phyloP scores from a whole-genome alignment of 1,140 invertebrate genomes.

The Caerostris darwini region DNA sequence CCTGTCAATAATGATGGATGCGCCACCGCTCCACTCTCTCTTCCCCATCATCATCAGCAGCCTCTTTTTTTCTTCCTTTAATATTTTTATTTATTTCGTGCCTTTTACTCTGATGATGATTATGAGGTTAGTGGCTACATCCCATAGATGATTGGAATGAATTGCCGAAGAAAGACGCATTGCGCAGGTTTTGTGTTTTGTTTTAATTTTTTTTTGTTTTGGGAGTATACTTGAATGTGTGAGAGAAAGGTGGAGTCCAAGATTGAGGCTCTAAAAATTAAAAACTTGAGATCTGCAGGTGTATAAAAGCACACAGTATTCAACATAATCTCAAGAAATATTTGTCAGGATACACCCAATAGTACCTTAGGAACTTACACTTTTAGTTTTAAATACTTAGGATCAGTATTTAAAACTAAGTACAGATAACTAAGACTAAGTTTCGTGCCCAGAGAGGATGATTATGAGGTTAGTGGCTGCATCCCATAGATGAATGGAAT shows the following conservation, averaged over 20 bases:
- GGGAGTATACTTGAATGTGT: neutral
- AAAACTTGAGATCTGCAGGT: too few species aligned
- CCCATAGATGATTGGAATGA: neutral
- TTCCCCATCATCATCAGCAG: neutral
- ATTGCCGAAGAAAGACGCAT: neutral
- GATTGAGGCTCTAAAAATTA: too few species aligned
- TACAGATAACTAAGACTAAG: too few species aligned
- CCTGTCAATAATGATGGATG: constrained; percentile 73
- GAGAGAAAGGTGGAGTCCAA: too few species aligned
- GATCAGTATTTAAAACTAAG: too few species aligned
- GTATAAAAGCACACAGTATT: too few species aligned
- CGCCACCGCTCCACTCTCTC: constrained; percentile 12
- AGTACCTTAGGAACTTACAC: too few species aligned
- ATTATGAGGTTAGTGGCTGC: constrained; percentile 46
- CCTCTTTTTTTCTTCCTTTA: neutral
- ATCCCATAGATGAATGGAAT: constrained; percentile 19
- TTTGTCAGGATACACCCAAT: too few species aligned
- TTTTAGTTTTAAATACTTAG: too few species aligned
- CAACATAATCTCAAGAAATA: too few species aligned
- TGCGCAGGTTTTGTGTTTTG: neutral
- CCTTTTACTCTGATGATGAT: neutral
- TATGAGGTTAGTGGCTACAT: neutral
- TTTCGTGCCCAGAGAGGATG: neutral
- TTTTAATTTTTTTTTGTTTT: neutral
- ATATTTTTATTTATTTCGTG: too few species aligned